Percentiles rank a stretch among this genome's conserved stretches.
phyloP scores from a whole-genome alignment of 1,140 invertebrate species.

The Cherax quadricarinatus region DNA sequence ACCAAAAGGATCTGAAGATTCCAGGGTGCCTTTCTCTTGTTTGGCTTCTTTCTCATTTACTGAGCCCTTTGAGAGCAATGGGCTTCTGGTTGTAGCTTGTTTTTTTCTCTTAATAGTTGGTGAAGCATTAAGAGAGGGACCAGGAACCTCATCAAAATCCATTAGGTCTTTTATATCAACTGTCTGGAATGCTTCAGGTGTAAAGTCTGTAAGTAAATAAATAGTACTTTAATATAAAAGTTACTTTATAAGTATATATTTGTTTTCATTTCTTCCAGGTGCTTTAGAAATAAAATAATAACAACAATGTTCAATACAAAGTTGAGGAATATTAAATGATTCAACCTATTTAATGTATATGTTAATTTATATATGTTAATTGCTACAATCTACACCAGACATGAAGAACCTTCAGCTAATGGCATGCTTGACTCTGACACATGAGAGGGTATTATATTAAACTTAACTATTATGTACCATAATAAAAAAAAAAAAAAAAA shows the following conservation, averaged over 20 bases:
- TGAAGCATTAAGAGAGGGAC: neutral
- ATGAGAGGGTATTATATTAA: no score
- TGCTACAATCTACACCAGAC: no score
- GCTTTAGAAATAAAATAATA: neutral
- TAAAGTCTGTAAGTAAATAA: slow-evolving; percentile 34
- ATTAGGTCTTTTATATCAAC: neutral
- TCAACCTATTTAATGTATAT: no score
- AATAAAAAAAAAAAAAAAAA: no score
- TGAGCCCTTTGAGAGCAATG: neutral
- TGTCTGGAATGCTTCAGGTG: slow-evolving; percentile 10
- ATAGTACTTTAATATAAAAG: neutral
- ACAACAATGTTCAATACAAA: no score
- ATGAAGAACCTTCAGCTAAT: no score
- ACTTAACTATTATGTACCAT: no score
- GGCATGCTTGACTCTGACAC: no score
- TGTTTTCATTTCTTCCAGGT: no score
- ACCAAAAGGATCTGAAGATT: slow-evolving; percentile 37
- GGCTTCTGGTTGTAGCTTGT: neutral
- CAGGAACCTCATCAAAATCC: slow-evolving; percentile 3
- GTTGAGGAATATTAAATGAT: no score
- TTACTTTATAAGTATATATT: no score
- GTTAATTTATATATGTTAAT: no score
- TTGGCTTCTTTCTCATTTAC: neutral
- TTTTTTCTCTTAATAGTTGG: neutral
- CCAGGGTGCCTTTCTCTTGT: slow-evolving; percentile 3